phyloP scores from a whole-genome alignment of 2,797 vertebrate genomes.

The Macroramphosus scolopax region DNA sequence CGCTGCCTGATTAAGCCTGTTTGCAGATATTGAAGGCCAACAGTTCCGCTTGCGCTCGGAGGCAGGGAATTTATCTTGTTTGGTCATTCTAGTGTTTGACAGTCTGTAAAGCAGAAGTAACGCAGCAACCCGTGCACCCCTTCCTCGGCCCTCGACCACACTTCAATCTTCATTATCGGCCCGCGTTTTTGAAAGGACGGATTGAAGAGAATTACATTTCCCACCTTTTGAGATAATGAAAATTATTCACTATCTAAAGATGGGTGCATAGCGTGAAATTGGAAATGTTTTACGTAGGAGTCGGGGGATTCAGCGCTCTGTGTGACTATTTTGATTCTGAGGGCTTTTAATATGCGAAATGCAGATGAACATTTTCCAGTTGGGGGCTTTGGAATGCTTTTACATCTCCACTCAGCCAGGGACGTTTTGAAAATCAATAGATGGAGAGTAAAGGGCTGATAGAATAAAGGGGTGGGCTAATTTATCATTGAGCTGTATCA shows the following conservation, averaged over 20 bases:
- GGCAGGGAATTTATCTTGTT: constrained; percentile 21
- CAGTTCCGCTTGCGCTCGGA: constrained; percentile 12
- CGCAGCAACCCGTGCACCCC: constrained; percentile 16
- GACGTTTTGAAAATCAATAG: constrained; percentile 51
- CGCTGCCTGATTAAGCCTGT: constrained; percentile 22
- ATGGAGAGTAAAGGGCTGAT: constrained; percentile 19
- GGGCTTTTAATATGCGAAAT: constrained; percentile 67
- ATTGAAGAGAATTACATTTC: constrained; percentile 59
- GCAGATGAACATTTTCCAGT: constrained; percentile 62
- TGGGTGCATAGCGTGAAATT: constrained; percentile 70
- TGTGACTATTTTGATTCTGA: constrained; percentile 63
- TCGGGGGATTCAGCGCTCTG: constrained; percentile 38
- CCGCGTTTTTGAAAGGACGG: constrained; percentile 46
- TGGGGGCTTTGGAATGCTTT: constrained; percentile 61
- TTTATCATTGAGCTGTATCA: constrained; percentile 31
- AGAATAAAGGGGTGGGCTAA: constrained; percentile 20
- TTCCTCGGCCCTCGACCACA: constrained; percentile 33
- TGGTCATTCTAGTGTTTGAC: constrained; percentile 17
- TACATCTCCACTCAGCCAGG: constrained; percentile 51
- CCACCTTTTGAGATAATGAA: constrained; percentile 59
- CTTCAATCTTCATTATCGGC: constrained; percentile 64
- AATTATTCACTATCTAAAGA: constrained; percentile 70
- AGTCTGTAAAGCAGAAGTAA: constrained; percentile 19
- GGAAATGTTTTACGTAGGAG: constrained; percentile 70
- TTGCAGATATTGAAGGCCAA: constrained; percentile 16